Conservation (phyloP, 1,140 invertebrate genomes). For the Saccostrea glomerata region DNA sequence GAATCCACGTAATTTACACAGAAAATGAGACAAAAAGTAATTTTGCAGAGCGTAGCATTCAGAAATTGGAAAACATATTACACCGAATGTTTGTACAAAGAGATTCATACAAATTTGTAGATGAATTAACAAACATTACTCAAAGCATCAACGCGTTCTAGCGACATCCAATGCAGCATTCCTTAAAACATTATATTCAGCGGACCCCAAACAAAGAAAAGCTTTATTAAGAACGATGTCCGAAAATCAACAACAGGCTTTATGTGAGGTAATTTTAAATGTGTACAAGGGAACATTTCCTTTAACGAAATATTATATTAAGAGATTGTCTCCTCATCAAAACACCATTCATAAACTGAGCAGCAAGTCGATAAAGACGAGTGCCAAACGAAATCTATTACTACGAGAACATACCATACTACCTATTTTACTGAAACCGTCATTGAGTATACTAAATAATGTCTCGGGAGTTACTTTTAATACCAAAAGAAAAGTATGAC, state of each 20-base stretch:
- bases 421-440: slow-evolving; percentile 10
- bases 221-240: slow-evolving; percentile 26
- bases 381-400: background rate
- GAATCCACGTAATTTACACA: slow-evolving; percentile 23
- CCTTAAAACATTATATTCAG: background rate
- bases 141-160: slow-evolving; percentile 18
- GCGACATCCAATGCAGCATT: slow-evolving; percentile 37
- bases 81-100: slow-evolving; percentile 38
- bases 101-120: slow-evolving; percentile 36
- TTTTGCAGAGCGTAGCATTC: slow-evolving; percentile 30
- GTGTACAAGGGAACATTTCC: slow-evolving; percentile 4
- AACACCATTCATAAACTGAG: background rate
- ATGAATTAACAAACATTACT: slow-evolving; percentile 36
- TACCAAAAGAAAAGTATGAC: slow-evolving; percentile 41
- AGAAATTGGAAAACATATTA: slow-evolving; percentile 28
- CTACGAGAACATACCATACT: background rate
- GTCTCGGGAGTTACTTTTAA: slow-evolving; percentile 26
- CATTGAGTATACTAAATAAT: slow-evolving; percentile 19
- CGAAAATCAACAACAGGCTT: background rate
- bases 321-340: background rate
- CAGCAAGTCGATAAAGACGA: background rate
- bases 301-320: background rate
- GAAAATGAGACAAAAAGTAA: slow-evolving; percentile 39
- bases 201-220: slow-evolving; percentile 23
- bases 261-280: background rate